Evolutionary conservation across 2,888 invertebrate genomes (phyloP), one percentile per base, ranked within the genome.

Genomic region (Anthophora plumipes): DNA sequence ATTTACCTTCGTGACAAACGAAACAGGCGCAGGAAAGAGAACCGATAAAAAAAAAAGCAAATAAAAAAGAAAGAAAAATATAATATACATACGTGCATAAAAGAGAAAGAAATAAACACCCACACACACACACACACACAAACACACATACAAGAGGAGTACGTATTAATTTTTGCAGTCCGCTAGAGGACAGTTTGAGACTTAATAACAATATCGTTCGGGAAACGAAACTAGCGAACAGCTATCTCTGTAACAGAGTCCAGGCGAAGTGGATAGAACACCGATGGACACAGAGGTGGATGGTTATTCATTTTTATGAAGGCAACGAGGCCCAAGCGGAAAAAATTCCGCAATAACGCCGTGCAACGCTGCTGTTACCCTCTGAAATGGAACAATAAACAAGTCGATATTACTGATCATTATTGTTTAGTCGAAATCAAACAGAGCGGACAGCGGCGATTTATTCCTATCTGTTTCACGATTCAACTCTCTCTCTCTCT

Each of bases 341-440:
- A 79, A 82, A 82, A 82, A 84, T 76, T 77, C 54, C 60, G 76
- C 55, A 84, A 84, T 84, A 85, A 77, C 75, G 63, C 37, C 61
- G 61, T 31, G 31, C 20, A 14, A 43, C 46, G 61, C 31, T 71
- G 67, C 59, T n/a, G 70, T 71, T 69, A 54, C 39, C 43, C 63
- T 43, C 37, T 60, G 64, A 67, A 61, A 70, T 55, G 64, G 77
- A 48, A 85, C 83, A 82, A 88, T 88, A 86, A 86, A 88, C 85
- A 82, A 83, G 77, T 80, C 86, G 73, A 88, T 85, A 83, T 86
- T 86, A 86, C 78, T 50, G 72, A 85, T 83, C 83, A 88, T 88
- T 85, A 86, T 83, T 86, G 81, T 86, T 87, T 85, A 85, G 85
- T 67, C 80, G 80, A 77, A 86, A 75, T 80, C 79, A 82, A 85